Conservation (phyloP, 2,113 vertebrate genomes). For the Prunella himalayana region DNA sequence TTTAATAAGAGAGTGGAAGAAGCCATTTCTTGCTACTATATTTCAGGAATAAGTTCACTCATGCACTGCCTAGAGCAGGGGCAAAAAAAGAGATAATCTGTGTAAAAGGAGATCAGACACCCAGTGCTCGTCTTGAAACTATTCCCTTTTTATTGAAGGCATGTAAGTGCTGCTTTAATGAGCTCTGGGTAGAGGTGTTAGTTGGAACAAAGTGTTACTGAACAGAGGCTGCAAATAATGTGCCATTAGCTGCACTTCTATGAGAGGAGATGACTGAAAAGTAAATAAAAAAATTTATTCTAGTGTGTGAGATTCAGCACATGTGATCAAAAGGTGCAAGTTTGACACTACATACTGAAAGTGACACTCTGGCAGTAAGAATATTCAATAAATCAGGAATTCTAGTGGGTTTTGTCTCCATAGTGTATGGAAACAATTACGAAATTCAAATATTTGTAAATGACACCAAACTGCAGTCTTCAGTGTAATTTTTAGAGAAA, state of each 20-base stretch:
- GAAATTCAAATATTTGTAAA: constrained; percentile 8
- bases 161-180: constrained; percentile 29
- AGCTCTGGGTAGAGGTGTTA: constrained; percentile 10
- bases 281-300: not conserved
- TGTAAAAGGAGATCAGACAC: constrained; percentile 24
- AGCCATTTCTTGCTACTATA: not conserved
- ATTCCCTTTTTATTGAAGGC: not conserved
- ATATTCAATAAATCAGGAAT: not conserved
- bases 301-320: not conserved
- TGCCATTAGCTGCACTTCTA: not conserved
- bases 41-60: constrained; percentile 47
- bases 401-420: not conserved
- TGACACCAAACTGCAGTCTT: not conserved
- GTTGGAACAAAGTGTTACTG: not conserved
- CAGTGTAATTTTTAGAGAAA: constrained; percentile 4
- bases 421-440: not conserved
- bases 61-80: not conserved
- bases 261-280: not conserved
- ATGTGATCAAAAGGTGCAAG: not conserved
- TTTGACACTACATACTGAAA: not conserved
- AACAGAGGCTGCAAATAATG: not conserved
- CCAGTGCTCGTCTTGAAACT: not conserved
- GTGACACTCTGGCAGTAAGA: not conserved
- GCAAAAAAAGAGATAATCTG: not conserved
- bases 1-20: constrained; percentile 4